Evolutionary conservation across 1,140 invertebrate species (phyloP), one percentile per base, ranked within the genome.

Genomic region (Trachymyrmex septentrionalis): DNA sequence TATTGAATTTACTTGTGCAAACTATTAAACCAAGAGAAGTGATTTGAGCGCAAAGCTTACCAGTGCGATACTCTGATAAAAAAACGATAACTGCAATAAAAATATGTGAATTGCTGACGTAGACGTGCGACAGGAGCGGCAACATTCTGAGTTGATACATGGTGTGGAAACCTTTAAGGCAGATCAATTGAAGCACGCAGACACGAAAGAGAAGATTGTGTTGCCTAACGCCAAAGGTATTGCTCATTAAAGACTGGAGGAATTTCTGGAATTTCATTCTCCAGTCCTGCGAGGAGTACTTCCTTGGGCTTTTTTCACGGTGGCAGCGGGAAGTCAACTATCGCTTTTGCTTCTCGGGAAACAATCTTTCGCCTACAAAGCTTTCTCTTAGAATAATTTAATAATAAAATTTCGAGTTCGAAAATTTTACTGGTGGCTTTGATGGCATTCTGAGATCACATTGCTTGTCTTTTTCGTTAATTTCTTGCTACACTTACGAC

Each of bases 221-320:
- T 96, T 98, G 87, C 97, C 97, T 59, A 97, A 97, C 94, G 97
- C 97, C 82, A 94, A 97, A 97, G 97, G 97, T 97, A 97, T 95
- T 91, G 38, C 24, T 61, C 55, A 24, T 73, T 61, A 73, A 82
- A 38, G 30, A 27, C 24, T 3, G 5, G 12, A 67, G 55, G n/a
- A 3, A 80, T 3, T 61, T 84, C 24, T 63, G 67, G 53, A 48
- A 30, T 14, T 34, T 34, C 10, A n/a, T 57, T 67, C 19, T 57
- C 6, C 69, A 21, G n/a, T 19, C 7, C 30, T 59, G 6, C 27
- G 14, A 72, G 1, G 38, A 72, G 19, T 30, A 38, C 44, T n/a
- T 24, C 4, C 24, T 63, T 21, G 12, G 9, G 55, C 44, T 61
- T 50, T 21, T 21, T 34, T 73, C 19, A 73, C 0, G 55, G n/a